These are phyloP conservation scores for Plagiodera versicolora DNA, from an alignment of 2,888 invertebrate genomes.

Conservation along the genomic window DNA sequence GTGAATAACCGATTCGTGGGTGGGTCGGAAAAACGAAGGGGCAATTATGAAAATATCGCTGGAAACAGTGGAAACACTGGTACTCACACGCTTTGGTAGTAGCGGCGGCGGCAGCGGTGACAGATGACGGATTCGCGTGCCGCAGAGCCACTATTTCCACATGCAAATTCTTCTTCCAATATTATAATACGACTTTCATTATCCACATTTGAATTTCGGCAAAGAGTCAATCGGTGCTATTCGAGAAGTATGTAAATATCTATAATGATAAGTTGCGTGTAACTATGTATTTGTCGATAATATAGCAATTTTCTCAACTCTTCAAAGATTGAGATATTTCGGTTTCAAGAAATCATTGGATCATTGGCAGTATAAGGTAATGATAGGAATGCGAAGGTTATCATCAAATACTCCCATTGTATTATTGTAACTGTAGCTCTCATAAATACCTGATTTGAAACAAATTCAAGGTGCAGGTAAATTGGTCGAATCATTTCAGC, in stretches of 20 bases:
- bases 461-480: too few relatives aligned
- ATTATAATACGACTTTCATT: conserved; percentile 35
- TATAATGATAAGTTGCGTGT: conserved; percentile 23
- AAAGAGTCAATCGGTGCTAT: conserved; percentile 19
- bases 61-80: conserved; percentile 39
- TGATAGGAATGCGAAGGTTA: too few relatives aligned
- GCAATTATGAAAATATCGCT: conserved; percentile 42
- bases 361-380: too few relatives aligned
- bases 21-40: conserved; percentile 38
- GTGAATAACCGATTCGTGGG: conserved; percentile 35
- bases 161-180: conserved; percentile 44
- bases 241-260: conserved; percentile 28
- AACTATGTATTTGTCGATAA: conserved; percentile 22
- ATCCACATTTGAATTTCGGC: conserved; percentile 27
- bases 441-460: too few relatives aligned
- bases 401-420: too few relatives aligned
- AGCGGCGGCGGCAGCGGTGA: conserved; percentile 31
- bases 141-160: conserved; percentile 36
- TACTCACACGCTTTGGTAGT: conserved; percentile 38
- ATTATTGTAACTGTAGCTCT: too few relatives aligned
- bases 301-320: conserved; percentile 21
- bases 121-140: conserved; percentile 48
- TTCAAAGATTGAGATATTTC: neutral
- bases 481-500: too few relatives aligned
- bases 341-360: neutral